Evolutionary conservation across 1,140 invertebrate species (phyloP), one percentile per base, ranked within the genome.

Genomic region (Stratiolaelaps scimitus): DNA sequence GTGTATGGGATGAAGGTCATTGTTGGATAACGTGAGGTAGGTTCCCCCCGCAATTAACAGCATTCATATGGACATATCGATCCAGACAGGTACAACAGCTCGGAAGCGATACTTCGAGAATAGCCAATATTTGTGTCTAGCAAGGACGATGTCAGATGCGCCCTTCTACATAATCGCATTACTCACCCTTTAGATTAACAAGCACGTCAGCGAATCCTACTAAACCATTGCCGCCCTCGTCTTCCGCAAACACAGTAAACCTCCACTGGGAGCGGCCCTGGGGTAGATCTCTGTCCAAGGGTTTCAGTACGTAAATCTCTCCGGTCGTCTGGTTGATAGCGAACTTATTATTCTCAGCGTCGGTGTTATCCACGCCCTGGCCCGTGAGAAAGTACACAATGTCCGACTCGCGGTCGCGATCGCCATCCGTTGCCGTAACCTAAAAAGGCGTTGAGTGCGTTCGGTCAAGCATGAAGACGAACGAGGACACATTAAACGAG

Each of bases 151-250:
- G 5, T 4, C 34, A 40, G 34, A 40, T 40, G 5, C 10, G 34
- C 10, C n/a, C 34, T 40, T 6, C 34, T 40, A 40, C 34, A n/a
- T 40, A 40, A 4, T 40, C 10, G 5, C 34, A 10, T 6, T 40
- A 40, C 53, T 19, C 34, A 60, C 53, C 53, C 74, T 92, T 90
- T 2, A 97, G 82, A 76, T 92, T 93, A 65, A 97, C 91, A 80
- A 95, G 89, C 2, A 98, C 92, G 77, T 96, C 92, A n/a, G 92
- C 91, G 75, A 97, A 97, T 45, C 94, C 93, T 5, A 95, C 91
- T 0, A 95, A 80, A 43, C 90, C 91, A 77, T 92, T 90, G 43
- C 90, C 90, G 2, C 89, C 89, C 79, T 96, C 92, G 74, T 98
- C 93, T 77, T 93, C 89, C 56, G 92, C 93, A 73, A 94, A 93